Conservation (phyloP, 2,113 vertebrate genomes). For the Cyprinodon variegatus region DNA sequence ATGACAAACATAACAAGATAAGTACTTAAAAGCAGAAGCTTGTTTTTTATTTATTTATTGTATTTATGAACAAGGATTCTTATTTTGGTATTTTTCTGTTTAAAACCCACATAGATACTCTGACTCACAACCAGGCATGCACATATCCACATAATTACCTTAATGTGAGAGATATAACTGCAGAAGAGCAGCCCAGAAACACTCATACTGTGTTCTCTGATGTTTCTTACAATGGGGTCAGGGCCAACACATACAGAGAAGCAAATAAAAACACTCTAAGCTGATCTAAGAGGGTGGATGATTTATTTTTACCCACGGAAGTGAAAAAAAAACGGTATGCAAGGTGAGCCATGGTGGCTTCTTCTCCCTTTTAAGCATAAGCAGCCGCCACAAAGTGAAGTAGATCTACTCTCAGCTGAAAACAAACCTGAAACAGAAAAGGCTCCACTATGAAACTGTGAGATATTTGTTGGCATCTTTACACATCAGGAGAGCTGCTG, state of each 20-base stretch:
- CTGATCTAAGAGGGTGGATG: conserved; percentile 2
- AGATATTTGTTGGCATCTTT: conserved; percentile 2
- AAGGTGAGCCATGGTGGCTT: neutral
- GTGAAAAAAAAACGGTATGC: conserved; percentile 15
- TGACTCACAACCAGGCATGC: neutral
- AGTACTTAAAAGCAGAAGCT: neutral
- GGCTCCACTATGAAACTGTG: conserved; percentile 3
- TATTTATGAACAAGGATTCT: neutral
- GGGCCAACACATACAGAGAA: neutral
- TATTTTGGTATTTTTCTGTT: neutral
- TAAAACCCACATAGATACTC: neutral
- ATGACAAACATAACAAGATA: neutral
- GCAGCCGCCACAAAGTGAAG: conserved; percentile 8
- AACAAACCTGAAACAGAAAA: conserved; percentile 9
- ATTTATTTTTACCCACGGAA: conserved; percentile 37
- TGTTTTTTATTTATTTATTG: neutral
- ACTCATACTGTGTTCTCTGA: conserved; percentile 5
- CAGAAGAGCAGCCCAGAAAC: conserved; percentile 6
- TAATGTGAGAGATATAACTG: conserved; percentile 17
- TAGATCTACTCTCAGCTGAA: conserved; percentile 1
- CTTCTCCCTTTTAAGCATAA: neutral
- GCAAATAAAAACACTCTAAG: conserved; percentile 17
- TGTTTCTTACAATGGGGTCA: conserved; percentile 36
- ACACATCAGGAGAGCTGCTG: neutral
- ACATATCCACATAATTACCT: conserved; percentile 2